Conservation (phyloP, 2,888 invertebrate species). For the Dysmachus trigonus region DNA sequence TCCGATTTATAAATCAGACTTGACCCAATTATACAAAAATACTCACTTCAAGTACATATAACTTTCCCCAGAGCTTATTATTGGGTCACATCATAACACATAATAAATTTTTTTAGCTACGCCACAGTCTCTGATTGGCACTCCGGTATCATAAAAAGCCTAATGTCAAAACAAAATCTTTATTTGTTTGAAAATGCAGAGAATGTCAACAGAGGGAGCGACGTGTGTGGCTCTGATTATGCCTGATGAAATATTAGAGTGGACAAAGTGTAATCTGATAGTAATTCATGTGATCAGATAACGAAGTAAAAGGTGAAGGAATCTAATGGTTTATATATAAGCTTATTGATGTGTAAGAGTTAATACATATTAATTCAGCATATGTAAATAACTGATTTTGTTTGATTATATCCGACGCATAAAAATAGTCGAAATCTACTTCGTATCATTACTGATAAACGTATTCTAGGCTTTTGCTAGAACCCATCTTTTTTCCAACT, state of each 20-base stretch:
- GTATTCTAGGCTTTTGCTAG: too few relatives aligned
- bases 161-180: not conserved
- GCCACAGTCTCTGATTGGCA: not conserved
- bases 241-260: not conserved
- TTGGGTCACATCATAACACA: not conserved
- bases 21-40: too few relatives aligned
- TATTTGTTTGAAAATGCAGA: not conserved
- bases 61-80: not conserved
- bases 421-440: too few relatives aligned
- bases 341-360: not conserved
- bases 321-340: not conserved
- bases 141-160: not conserved
- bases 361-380: not conserved
- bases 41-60: not conserved
- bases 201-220: not conserved
- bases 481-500: too few relatives aligned
- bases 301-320: not conserved
- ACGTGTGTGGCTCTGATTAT: not conserved
- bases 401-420: too few relatives aligned
- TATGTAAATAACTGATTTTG: not conserved
- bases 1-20: too few relatives aligned
- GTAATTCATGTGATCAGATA: not conserved
- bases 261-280: not conserved
- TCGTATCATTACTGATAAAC: too few relatives aligned
- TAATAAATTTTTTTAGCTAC: not conserved